Evolutionary conservation across 2,888 invertebrate genomes (phyloP).

Genomic region (Cyclophora punctaria): DNA sequence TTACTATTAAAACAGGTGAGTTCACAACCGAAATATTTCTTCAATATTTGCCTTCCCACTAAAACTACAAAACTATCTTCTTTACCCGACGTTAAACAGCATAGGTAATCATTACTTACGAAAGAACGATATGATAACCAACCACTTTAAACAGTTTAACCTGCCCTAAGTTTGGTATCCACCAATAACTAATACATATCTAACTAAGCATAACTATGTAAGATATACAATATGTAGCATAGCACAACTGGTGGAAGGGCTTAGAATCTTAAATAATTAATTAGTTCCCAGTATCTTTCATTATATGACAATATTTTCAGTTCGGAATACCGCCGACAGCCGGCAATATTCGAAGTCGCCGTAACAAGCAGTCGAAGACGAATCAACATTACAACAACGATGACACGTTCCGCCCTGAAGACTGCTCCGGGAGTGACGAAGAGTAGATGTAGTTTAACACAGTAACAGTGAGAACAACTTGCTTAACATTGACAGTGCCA

Average conservation of each 20-base stretch:
- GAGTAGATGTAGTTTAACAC: neutral
- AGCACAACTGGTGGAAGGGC: no score
- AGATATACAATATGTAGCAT: no score
- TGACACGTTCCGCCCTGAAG: conserved; percentile 56
- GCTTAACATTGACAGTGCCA: no score
- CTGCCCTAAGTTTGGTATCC: no score
- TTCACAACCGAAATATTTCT: neutral
- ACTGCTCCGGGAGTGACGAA: conserved; percentile 47
- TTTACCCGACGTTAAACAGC: neutral
- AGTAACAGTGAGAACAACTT: no score
- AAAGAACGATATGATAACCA: no score
- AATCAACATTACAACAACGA: conserved; percentile 40
- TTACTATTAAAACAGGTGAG: conserved; percentile 43
- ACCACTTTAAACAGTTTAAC: no score
- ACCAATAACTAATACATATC: no score
- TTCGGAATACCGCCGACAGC: conserved; percentile 20
- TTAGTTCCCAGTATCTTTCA: no score
- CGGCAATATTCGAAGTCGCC: conserved; percentile 10
- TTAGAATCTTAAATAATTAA: no score
- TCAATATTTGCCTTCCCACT: neutral
- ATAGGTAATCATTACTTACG: neutral
- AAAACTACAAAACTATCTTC: neutral
- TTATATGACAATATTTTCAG: conserved; percentile 16
- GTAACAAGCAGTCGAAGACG: conserved; percentile 24
- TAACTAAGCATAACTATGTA: no score